Percentiles rank a stretch among this genome's conserved stretches.
These are phyloP conservation scores for Petaurus breviceps DNA, from an alignment of 2,113 vertebrate species.

Conservation along the genomic window DNA sequence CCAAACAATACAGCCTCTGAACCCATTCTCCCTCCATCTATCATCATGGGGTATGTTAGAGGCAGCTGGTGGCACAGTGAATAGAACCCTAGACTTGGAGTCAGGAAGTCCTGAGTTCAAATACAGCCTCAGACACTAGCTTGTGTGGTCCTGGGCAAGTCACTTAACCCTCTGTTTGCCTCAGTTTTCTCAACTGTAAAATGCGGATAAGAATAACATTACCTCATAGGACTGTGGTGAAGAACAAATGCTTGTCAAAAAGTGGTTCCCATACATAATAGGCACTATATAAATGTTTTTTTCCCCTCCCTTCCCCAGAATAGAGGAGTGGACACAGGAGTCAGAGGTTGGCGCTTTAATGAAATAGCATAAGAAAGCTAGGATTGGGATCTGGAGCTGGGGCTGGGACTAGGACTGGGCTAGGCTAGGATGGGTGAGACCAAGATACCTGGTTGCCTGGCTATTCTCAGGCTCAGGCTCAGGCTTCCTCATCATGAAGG, in stretches of 20 bases:
- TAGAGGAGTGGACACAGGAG: not conserved
- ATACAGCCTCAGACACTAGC: not conserved
- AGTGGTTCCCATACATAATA: not conserved
- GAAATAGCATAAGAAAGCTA: not conserved
- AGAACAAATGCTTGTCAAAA: not conserved
- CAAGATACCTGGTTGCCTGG: not conserved
- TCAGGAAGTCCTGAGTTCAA: not conserved
- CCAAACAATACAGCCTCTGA: not conserved
- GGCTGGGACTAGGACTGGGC: no score
- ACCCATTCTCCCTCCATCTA: not conserved
- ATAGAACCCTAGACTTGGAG: not conserved
- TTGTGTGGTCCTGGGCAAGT: no score
- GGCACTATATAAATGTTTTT: not conserved
- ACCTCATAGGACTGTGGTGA: not conserved
- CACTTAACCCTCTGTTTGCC: no score
- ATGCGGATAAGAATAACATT: not conserved
- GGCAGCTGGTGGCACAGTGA: not conserved
- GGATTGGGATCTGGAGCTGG: not conserved
- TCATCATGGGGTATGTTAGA: not conserved
- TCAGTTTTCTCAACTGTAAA: not conserved
- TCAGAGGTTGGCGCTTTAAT: not conserved
- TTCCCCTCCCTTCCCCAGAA: not conserved
- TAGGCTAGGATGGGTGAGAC: not conserved
- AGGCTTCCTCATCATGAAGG: not conserved
- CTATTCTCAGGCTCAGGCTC: rapidly evolving